A percentile compares a stretch with the other conserved stretches of the same genome.
phyloP scores from a whole-genome alignment of 2,797 vertebrate species.

The Gephyroberyx darwinii region DNA sequence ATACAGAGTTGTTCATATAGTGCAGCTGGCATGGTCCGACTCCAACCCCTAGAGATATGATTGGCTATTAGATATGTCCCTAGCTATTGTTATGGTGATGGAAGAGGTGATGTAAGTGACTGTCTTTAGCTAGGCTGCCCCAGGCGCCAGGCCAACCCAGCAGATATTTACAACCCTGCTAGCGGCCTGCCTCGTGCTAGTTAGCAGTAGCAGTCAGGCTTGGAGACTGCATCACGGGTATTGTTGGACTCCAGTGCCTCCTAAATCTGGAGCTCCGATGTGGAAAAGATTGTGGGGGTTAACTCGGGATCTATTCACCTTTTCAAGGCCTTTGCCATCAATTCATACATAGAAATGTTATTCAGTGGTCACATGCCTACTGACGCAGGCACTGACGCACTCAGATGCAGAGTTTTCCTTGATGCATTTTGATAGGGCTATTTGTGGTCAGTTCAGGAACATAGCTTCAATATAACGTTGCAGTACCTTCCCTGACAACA shows the following conservation, averaged over 20 bases:
- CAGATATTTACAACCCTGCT: constrained; percentile 71
- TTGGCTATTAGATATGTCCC: constrained; percentile 41
- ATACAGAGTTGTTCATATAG: constrained; percentile 32
- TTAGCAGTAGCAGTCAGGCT: constrained; percentile 50
- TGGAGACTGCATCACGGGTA: constrained; percentile 41
- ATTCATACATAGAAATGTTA: constrained; percentile 45
- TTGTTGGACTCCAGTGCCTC: constrained; percentile 44
- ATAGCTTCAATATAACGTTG: background rate
- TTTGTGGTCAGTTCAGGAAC: background rate
- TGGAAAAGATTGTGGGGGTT: constrained; percentile 59
- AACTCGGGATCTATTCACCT: constrained; percentile 52
- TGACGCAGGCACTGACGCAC: constrained; percentile 68
- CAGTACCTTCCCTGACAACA: background rate
- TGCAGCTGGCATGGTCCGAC: constrained; percentile 35
- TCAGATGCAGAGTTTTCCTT: constrained; percentile 47
- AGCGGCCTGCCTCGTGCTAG: constrained; percentile 39
- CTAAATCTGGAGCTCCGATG: constrained; percentile 60
- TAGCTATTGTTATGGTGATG: constrained; percentile 53
- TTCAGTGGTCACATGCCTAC: constrained; percentile 50
- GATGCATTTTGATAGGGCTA: constrained; percentile 24
- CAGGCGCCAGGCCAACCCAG: constrained; percentile 61
- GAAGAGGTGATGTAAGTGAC: constrained; percentile 72
- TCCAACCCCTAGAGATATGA: constrained; percentile 30
- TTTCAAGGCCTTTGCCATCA: constrained; percentile 50
- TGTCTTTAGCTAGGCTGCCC: constrained; percentile 67